Base-by-base conservation (phyloP, 2,797 vertebrate species). In the Ptychadena robeensis region DNA sequence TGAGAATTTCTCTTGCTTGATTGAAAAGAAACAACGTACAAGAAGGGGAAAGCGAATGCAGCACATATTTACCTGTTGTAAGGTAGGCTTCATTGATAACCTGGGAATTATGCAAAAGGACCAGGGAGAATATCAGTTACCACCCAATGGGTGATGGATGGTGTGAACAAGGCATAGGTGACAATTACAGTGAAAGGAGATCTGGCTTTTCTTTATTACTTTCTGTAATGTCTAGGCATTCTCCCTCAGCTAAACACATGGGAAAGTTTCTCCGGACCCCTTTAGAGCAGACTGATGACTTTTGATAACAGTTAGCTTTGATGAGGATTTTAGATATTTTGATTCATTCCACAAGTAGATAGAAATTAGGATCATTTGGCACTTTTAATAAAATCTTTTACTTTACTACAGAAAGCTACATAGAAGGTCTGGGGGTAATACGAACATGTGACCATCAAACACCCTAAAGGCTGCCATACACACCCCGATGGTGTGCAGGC, bases 121-220 rank as follows among this genome's bases (percentile, higher is more conserved):
- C 53, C 18, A 27, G 22, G 48, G 7, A 74, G 22, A 61, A 35
- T 61, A 35, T 74, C 48, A 74, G 10, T 74, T 74, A 61, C 53
- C 25, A 32, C 31, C 72, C 53, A 61, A 18, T 37, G 48, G 48
- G 48, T 74, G 53, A 74, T 74, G 57, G 72, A 61, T 74, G 53
- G n/a, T 59, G 48, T 15, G 34, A 25, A 12, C 8, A 14, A 27
- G 22, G 31, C 7, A 61, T 25, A 14, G 71, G 30, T 73, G 31
- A 61, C 34, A 35, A 32, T 37, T 32, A 35, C 10, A 61, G 11
- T 28, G 59, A 61, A 61, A 61, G n/a, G 59, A 61, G 59, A 61
- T 8, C 31, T 59, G 9, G 18, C 2, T 40, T 32, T 53, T 31
- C 11, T 10, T 18, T 57, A 32, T 73, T 59, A 59, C 71, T 53